These are phyloP conservation scores for Brienomyrus brachyistius DNA, from an alignment of 2,113 vertebrate species.

Conservation along the genomic window DNA sequence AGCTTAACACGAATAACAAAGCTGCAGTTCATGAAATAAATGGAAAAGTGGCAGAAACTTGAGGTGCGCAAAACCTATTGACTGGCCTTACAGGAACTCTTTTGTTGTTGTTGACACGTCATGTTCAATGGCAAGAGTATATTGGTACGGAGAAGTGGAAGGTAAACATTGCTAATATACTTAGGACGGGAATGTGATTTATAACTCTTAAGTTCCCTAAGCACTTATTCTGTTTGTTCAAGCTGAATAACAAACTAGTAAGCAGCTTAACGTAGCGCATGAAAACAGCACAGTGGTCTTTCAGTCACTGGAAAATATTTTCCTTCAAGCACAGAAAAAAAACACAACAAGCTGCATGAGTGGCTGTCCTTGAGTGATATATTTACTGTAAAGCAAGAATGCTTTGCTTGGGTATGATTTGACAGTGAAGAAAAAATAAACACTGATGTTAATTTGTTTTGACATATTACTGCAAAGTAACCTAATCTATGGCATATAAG, in stretches of 20 bases:
- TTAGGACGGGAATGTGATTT: neutral
- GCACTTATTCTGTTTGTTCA: neutral
- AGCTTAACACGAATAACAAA: too few relatives aligned
- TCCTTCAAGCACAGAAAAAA: neutral
- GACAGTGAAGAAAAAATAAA: neutral
- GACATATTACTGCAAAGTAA: neutral
- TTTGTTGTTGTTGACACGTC: neutral
- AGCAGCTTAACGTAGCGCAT: neutral
- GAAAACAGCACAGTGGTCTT: neutral
- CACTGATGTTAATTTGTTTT: neutral
- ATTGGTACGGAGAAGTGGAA: neutral
- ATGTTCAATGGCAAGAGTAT: neutral
- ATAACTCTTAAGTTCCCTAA: neutral
- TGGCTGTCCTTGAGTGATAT: neutral
- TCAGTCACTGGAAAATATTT: constrained; percentile 10
- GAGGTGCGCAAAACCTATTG: too few relatives aligned
- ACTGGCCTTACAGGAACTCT: too few relatives aligned
- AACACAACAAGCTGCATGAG: neutral
- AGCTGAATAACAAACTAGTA: neutral
- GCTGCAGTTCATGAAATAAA: too few relatives aligned
- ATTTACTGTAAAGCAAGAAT: neutral
- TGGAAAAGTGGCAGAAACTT: too few relatives aligned
- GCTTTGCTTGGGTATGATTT: neutral
- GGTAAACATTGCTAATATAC: neutral
- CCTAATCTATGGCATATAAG: neutral